These are phyloP conservation scores for Drosophila parthenogenetica DNA, from an alignment of 2,888 invertebrate species.

Conservation along the genomic window DNA sequence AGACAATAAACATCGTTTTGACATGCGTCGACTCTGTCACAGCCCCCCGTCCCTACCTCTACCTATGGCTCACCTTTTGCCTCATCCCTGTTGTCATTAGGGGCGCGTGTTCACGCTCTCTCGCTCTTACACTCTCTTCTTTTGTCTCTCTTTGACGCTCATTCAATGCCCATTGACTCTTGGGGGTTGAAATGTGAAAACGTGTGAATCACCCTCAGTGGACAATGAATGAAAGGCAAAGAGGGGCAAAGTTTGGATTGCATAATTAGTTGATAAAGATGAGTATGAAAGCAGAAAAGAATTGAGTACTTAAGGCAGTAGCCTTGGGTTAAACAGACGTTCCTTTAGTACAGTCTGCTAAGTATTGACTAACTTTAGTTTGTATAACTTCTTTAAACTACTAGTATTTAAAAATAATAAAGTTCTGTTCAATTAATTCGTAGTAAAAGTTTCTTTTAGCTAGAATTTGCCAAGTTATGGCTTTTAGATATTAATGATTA, in stretches of 20 bases:
- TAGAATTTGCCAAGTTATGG: not conserved
- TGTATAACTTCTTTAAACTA: not conserved
- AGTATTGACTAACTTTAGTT: not conserved
- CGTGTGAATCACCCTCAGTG: constrained; percentile 48
- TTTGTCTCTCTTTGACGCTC: constrained; percentile 6
- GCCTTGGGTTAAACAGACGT: too few relatives aligned
- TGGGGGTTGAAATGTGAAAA: constrained; percentile 54
- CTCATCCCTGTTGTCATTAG: constrained; percentile 4
- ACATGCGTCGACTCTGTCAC: constrained; percentile 27
- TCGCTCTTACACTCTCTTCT: not conserved
- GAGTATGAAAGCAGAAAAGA: not conserved
- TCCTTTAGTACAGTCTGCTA: not conserved
- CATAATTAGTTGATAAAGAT: constrained; percentile 66
- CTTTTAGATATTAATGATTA: constrained; percentile 18
- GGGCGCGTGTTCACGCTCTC: constrained; percentile 38
- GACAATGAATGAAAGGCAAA: constrained; percentile 1
- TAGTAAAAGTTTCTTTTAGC: not conserved
- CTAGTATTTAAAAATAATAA: not conserved
- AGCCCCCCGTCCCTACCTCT: not conserved
- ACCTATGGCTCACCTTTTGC: not conserved
- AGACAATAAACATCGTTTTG: constrained; percentile 28
- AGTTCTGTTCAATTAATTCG: not conserved
- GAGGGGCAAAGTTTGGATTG: constrained; percentile 34
- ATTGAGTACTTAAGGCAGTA: not conserved
- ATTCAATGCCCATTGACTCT: constrained; percentile 8